These are phyloP conservation scores for Centropristis striata DNA, from an alignment of 2,113 vertebrate genomes.

Conservation along the genomic window DNA sequence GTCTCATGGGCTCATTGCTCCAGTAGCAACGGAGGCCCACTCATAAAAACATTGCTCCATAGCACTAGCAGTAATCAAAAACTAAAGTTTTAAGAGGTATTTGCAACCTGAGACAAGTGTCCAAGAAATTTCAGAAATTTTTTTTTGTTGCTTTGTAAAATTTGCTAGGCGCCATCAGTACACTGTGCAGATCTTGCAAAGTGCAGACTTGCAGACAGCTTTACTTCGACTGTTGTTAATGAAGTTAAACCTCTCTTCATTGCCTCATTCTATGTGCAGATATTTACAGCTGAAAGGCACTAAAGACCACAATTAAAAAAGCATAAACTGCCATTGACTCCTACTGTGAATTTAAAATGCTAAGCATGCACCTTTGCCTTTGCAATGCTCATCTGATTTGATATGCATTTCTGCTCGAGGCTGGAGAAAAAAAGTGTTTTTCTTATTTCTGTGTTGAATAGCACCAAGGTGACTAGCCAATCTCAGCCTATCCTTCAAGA, in stretches of 20 bases:
- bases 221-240: neutral
- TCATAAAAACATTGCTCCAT: no score
- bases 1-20: neutral
- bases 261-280: neutral
- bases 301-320: neutral
- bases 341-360: neutral
- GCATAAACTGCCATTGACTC: neutral
- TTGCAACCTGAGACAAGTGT: neutral
- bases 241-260: neutral
- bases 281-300: neutral
- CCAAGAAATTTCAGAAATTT: no score
- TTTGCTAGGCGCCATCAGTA: neutral
- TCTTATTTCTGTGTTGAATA: neutral
- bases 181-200: neutral
- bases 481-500: neutral
- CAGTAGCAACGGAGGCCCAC: no score
- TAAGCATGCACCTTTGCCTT: neutral
- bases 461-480: neutral
- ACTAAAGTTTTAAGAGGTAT: neutral
- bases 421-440: neutral
- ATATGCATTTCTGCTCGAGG: neutral
- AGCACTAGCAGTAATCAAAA: neutral
- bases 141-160: neutral
- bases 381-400: constrained; percentile 1
- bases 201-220: neutral